These are phyloP conservation scores for Mus pahari DNA, from an alignment of 2,113 vertebrate species.

Conservation along the genomic window DNA sequence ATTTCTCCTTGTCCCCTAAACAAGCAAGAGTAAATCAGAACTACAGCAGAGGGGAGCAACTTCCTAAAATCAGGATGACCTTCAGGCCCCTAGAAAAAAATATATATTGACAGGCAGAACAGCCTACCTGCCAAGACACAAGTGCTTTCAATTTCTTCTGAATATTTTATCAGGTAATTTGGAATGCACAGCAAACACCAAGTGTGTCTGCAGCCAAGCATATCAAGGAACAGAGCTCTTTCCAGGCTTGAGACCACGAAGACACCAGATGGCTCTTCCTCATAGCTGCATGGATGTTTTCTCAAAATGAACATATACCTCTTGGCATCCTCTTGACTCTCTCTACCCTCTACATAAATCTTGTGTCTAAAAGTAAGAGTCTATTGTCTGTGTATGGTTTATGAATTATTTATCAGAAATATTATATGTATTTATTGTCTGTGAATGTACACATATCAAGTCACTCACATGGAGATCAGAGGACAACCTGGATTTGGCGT, in stretches of 20 bases:
- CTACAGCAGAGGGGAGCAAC: background rate
- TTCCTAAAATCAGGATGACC: background rate
- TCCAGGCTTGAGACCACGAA: background rate
- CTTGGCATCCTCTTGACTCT: rapidly evolving
- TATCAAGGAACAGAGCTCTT: background rate
- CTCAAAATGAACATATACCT: background rate
- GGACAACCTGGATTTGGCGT: background rate
- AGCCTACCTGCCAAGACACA: background rate
- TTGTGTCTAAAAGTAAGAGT: background rate
- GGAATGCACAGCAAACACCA: background rate
- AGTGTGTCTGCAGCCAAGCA: background rate
- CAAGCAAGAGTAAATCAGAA: background rate
- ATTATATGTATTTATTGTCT: background rate
- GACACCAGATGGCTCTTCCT: background rate
- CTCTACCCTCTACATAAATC: background rate
- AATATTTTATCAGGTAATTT: background rate
- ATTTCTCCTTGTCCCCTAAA: background rate
- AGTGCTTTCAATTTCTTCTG: background rate
- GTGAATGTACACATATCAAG: no score
- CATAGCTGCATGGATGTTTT: background rate
- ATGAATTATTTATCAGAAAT: background rate
- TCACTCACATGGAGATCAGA: background rate
- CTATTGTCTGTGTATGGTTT: background rate
- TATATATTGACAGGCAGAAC: background rate
- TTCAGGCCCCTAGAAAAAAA: background rate